Percentiles rank a stretch among this genome's conserved stretches.
Conservation (phyloP, 2,113 vertebrate species). For the Dascyllus trimaculatus region DNA sequence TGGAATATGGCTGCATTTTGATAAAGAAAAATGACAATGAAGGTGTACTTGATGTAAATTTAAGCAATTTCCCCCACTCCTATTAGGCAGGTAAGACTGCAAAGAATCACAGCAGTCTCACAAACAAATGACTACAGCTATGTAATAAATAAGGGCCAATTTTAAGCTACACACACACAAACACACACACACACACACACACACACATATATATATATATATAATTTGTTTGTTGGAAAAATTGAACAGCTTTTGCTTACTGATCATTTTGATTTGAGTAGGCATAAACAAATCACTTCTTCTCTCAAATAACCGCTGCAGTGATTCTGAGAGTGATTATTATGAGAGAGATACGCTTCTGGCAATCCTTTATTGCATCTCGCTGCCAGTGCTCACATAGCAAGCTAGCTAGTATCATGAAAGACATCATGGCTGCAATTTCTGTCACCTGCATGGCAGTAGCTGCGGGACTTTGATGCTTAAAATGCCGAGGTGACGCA, state of each 20-base stretch:
- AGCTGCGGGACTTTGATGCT: slow-evolving; percentile 45
- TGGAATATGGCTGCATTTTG: slow-evolving; percentile 22
- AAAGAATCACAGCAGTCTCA: slow-evolving; percentile 16
- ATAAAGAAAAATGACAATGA: slow-evolving; percentile 20
- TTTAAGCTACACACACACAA: too few relatives aligned
- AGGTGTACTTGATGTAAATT: slow-evolving; percentile 18
- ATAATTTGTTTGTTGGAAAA: slow-evolving; percentile 14
- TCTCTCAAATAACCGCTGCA: slow-evolving; percentile 41
- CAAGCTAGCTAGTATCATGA: slow-evolving; percentile 19
- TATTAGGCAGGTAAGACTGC: slow-evolving; percentile 17
- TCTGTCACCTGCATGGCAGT: slow-evolving; percentile 24
- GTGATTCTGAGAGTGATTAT: slow-evolving; percentile 45
- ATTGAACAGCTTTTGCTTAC: slow-evolving; percentile 16
- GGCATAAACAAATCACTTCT: slow-evolving; percentile 38
- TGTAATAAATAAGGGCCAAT: slow-evolving; percentile 49
- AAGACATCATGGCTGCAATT: slow-evolving; percentile 23
- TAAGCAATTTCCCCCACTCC: slow-evolving; percentile 26
- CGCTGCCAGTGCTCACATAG: slow-evolving; percentile 29
- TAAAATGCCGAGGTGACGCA: slow-evolving; percentile 27
- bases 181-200: too few relatives aligned
- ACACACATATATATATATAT: slow-evolving; percentile 15
- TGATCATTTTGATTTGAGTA: slow-evolving; percentile 52
- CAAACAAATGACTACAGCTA: slow-evolving; percentile 20
- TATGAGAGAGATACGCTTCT: slow-evolving; percentile 40
- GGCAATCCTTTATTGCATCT: slow-evolving; percentile 43